Base-by-base conservation (phyloP, 2,797 vertebrate genomes). In the Florisuga fusca region DNA sequence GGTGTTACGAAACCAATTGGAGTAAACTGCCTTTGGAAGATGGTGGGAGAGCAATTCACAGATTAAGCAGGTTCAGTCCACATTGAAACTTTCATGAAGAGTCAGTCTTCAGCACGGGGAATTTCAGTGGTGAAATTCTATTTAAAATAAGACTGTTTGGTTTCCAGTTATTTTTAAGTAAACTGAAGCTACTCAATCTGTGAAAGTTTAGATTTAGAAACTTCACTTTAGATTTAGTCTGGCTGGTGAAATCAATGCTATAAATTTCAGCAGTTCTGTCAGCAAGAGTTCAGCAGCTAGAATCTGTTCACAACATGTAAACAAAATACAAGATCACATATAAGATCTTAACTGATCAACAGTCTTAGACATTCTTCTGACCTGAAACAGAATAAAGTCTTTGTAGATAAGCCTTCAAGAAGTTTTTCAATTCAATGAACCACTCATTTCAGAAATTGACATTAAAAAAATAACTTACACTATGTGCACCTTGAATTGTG, bases 401-500 rank as follows among this genome's bases (percentile, higher is more conserved):
- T 55, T 41, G 41, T 2, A 83, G 45, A 33, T 45, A 45, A 50
- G 41, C 10, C 41, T 81, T 64, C 45, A 46, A 69, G n/a, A 73
- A 51, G 15, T 17, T 64, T 59, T 59, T n/a, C 38, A 66, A 18
- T 22, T 20, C 38, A 69, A 25, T 3, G 4, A 75, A 51, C 16
- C 59, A 31, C 3, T 81, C 9, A 27, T 86, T 79, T 89, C 76
- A 86, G 85, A 64, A 81, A 73, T 2, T 20, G 46, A 19, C 14
- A 21, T 8, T 43, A 54, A 83, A 88, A 87, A 18, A 45, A 78
- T 5, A 43, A 98, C 98, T 98, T 96, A 99, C 99, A 79, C 98
- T 98, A 33, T 99, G 99, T 15, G 99, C 99, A 31, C 98, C 99
- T 98, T 99, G 99, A 20, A 99, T 97, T 1, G 99, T 99, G 67